A percentile compares a stretch with the other conserved stretches of the same genome.
Evolutionary conservation across 2,888 invertebrate species (phyloP).

Genomic region (Apamea sordens): DNA sequence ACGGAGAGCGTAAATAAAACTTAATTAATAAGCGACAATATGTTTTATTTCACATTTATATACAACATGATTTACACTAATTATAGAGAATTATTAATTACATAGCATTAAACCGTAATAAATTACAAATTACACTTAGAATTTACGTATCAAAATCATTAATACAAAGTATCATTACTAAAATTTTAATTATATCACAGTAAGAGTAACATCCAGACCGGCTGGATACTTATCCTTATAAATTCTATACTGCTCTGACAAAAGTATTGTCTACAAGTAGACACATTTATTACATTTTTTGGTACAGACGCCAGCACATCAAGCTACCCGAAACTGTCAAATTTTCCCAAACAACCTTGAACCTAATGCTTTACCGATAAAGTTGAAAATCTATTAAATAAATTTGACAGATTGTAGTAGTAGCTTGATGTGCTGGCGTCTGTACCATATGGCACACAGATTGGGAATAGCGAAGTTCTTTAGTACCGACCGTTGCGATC

Average conservation of each 20-base stretch:
- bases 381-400: no score
- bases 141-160: constrained; percentile 58
- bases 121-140: constrained; percentile 50
- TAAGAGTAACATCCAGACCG: constrained; percentile 58
- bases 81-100: constrained; percentile 46
- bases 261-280: constrained; percentile 1
- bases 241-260: constrained; percentile 10
- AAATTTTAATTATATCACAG: constrained; percentile 78
- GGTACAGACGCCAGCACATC: no score
- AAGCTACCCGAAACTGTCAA: no score
- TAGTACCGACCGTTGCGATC: not conserved
- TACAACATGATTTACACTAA: constrained; percentile 63
- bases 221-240: constrained; percentile 47
- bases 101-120: constrained; percentile 50
- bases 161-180: constrained; percentile 61
- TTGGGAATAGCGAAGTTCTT: not conserved
- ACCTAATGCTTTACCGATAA: no score
- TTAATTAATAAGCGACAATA: constrained; percentile 50
- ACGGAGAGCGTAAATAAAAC: constrained; percentile 47
- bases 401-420: no score
- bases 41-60: constrained; percentile 62
- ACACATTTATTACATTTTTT: not conserved
- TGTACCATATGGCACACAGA: not conserved
- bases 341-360: no score
- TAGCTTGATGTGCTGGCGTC: no score